Evolutionary conservation across 2,113 vertebrate genomes (phyloP), one percentile per base, ranked within the genome.

Genomic region (Macquaria ambigua): DNA sequence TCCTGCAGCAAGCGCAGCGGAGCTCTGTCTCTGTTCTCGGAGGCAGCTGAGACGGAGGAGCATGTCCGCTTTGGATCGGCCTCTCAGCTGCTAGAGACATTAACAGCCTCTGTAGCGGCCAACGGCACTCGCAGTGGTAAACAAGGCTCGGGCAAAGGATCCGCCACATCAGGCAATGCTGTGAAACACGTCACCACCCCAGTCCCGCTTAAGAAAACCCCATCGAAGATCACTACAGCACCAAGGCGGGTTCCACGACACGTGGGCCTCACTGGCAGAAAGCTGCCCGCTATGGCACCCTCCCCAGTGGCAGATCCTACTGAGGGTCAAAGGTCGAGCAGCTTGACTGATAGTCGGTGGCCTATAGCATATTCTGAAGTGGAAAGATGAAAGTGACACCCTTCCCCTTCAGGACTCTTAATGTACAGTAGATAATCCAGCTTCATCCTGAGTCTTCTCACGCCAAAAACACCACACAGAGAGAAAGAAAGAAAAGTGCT

Each of bases 401-500:
- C 12, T 64, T 31, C 34, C 37, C 77, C 82, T 83, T 73, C 59
- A 64, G 90, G 87, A 94, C 88, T 92, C 56, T 73, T 78, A 66
- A 82, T 90, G 82, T 90, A 86, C 87, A 89, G 79, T 55, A 94
- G 94, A 95, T 91, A 25, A 74, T 88, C 70, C 34, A 76, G 87
- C 94, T 94, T 95, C 91, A 85, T 43, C 77, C 92, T 81, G 90
- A 92, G 87, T 94, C 87, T 83, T 92, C 77, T 92, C 88, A 87
- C 70, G 61, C 86, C 84, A 80, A 64, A 85, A 85, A 88, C 85
- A 90, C 79, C 89, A 76, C 58, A 48, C 34, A 81, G 75, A 69
- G 50, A 86, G 31, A 81, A n/a, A 82, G 25, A 82, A 58, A 86
- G 90, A 90, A 96, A 99, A 98, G 98, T 99, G 98, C 98, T 97